Percentiles rank a stretch among this genome's conserved stretches.
Conservation (phyloP, 2,797 vertebrate species). For the Anisognathus igniventris region DNA sequence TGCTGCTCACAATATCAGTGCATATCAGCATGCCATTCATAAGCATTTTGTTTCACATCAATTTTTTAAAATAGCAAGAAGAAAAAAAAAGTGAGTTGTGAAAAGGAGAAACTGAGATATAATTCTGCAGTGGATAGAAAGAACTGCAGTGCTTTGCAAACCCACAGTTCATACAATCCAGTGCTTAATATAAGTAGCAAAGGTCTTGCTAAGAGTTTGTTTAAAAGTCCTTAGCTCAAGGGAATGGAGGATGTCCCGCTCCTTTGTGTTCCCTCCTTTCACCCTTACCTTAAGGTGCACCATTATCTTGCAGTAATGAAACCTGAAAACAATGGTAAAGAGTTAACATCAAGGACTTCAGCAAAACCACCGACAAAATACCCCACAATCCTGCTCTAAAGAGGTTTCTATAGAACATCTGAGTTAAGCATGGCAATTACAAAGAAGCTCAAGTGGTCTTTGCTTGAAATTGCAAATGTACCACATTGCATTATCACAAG, state of each 20-base stretch:
- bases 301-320: constrained; percentile 16
- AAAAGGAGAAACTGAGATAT: background rate
- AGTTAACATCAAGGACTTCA: constrained; percentile 45
- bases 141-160: background rate
- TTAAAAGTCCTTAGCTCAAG: background rate
- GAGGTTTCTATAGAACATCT: constrained; percentile 57
- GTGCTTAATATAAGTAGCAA: background rate
- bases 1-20: background rate
- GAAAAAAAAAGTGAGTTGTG: background rate
- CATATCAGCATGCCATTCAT: background rate
- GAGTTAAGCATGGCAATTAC: constrained; percentile 68
- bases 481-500: constrained; percentile 60
- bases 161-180: background rate
- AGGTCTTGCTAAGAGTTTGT: background rate
- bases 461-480: constrained; percentile 70
- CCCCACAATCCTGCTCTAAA: background rate
- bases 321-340: background rate
- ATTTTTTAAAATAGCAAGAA: background rate
- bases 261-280: background rate
- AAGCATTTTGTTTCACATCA: background rate
- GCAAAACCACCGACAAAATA: background rate
- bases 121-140: background rate
- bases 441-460: constrained; percentile 65
- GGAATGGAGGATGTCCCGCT: background rate
- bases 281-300: background rate